Conservation (phyloP, 2,888 invertebrate genomes). For the Herminia tarsipennalis region DNA sequence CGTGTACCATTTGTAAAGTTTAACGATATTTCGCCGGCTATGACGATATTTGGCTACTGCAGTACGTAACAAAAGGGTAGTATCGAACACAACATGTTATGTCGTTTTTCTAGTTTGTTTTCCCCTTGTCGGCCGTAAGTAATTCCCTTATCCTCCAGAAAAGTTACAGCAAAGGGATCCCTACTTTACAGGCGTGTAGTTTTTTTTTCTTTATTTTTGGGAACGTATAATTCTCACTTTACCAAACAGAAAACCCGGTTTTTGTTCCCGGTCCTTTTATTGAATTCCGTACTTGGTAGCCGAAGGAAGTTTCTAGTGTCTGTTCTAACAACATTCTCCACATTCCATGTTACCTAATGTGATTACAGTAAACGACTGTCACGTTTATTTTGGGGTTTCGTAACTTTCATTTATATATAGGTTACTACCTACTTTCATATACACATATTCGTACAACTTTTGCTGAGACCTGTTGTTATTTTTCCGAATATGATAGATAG, state of each 20-base stretch:
- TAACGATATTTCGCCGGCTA: constrained; percentile 13
- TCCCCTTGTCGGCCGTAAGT: constrained; percentile 73
- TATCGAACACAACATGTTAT: constrained; percentile 65
- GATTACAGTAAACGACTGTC: constrained; percentile 55
- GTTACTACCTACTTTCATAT: too few species aligned
- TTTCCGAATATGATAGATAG: too few species aligned
- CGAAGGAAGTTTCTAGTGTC: constrained; percentile 65
- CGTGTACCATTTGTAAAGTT: constrained; percentile 11
- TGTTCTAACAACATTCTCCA: constrained; percentile 65
- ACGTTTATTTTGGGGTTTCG: constrained; percentile 46
- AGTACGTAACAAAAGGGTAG: constrained; percentile 48
- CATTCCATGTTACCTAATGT: constrained; percentile 63
- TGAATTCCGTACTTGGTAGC: constrained; percentile 75
- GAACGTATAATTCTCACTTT: constrained; percentile 79
- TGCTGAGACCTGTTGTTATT: constrained; percentile 1
- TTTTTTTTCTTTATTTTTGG: constrained; percentile 65
- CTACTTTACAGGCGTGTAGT: constrained; percentile 64
- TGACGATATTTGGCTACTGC: constrained; percentile 19
- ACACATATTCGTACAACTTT: constrained; percentile 21
- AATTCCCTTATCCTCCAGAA: constrained; percentile 71
- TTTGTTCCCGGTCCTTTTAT: constrained; percentile 69
- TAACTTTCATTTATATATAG: constrained; percentile 44
- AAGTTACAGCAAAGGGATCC: constrained; percentile 69
- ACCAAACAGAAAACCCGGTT: constrained; percentile 65
- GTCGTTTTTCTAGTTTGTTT: constrained; percentile 73